phyloP scores from a whole-genome alignment of 1,140 invertebrate species.

The Holotrichia oblita region DNA sequence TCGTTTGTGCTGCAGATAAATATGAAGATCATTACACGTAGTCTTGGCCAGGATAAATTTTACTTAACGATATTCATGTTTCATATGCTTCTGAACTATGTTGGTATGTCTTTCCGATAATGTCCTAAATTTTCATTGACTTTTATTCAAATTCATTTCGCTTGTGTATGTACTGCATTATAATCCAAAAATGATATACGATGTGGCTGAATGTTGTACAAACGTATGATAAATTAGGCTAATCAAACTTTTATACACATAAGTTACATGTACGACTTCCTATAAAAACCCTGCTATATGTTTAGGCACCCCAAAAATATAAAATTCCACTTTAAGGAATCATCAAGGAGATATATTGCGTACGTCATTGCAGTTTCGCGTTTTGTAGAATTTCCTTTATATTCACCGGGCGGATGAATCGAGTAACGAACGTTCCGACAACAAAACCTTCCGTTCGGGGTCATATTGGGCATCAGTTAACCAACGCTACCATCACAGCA shows the following conservation, averaged over 20 bases:
- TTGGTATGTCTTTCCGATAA: neutral
- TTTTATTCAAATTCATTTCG: too few species aligned
- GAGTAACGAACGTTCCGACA: slow-evolving; percentile 22
- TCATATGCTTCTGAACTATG: too few species aligned
- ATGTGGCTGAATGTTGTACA: too few species aligned
- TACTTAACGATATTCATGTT: too few species aligned
- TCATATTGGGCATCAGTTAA: slow-evolving; percentile 31
- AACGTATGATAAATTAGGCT: neutral
- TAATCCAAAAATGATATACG: too few species aligned
- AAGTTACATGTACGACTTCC: neutral
- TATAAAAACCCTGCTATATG: neutral
- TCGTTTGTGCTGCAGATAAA: too few species aligned
- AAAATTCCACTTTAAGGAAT: neutral
- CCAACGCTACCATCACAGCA: neutral
- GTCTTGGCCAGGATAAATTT: too few species aligned
- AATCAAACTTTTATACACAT: neutral
- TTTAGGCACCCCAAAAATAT: neutral
- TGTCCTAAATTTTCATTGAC: too few species aligned
- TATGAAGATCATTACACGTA: too few species aligned
- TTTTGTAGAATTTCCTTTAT: neutral
- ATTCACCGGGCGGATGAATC: neutral
- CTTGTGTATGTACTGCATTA: too few species aligned
- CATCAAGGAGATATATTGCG: neutral
- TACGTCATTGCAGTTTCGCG: neutral
- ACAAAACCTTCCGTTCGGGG: slow-evolving; percentile 32